Percentiles rank a stretch among this genome's conserved stretches.
phyloP scores from a whole-genome alignment of 2,797 vertebrate species.

The Periophthalmus magnuspinnatus region DNA sequence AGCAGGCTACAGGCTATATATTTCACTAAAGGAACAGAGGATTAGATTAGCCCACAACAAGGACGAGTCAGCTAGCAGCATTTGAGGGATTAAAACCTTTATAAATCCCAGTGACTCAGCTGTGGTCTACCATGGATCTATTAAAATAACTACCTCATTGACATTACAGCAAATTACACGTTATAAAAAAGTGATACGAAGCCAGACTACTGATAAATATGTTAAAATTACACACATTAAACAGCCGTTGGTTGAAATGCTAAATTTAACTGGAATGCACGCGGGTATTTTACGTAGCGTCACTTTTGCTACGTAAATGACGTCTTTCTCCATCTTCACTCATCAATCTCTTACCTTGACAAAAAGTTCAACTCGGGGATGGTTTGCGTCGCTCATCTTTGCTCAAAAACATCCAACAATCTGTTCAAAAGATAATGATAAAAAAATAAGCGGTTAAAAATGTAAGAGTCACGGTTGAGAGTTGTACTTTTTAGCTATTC shows the following conservation, averaged over 20 bases:
- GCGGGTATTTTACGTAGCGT: constrained; percentile 14
- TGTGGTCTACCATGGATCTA: constrained; percentile 8
- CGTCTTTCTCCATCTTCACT: not conserved
- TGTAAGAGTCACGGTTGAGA: not conserved
- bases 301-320: constrained; percentile 8
- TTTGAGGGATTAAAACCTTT: constrained; percentile 53
- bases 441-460: not conserved
- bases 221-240: not conserved
- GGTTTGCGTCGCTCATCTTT: constrained; percentile 73
- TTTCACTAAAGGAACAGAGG: constrained; percentile 40
- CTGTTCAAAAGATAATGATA: not conserved
- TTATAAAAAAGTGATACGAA: not conserved
- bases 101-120: constrained; percentile 46
- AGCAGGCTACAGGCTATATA: constrained; percentile 4
- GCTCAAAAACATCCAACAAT: constrained; percentile 19
- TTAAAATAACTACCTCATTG: not conserved
- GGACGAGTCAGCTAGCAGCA: constrained; percentile 21
- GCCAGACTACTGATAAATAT: no score
- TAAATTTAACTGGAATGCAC: not conserved
- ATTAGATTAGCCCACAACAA: constrained; percentile 48
- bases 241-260: not conserved
- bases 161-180: not conserved
- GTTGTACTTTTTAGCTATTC: constrained; percentile 7
- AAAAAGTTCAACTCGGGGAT: constrained; percentile 77
- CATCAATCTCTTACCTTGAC: constrained; percentile 74